These are phyloP conservation scores for Stictocephala bisonia DNA, from an alignment of 2,888 invertebrate genomes.

Conservation along the genomic window DNA sequence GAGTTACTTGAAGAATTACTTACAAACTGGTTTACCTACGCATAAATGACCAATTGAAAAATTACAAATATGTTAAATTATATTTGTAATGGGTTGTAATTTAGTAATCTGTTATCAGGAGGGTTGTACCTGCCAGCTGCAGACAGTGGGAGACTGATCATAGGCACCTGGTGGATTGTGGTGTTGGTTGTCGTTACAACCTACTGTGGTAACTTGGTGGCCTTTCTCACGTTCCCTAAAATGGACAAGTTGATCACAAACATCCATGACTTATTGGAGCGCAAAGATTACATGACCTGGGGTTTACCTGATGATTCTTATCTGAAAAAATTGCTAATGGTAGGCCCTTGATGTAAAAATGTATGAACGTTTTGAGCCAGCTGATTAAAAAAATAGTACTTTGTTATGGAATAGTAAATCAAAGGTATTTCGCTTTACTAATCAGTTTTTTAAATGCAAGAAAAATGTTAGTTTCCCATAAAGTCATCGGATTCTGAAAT, in stretches of 20 bases:
- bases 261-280: constrained; percentile 70
- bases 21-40: too few species aligned
- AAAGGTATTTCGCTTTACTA: too few species aligned
- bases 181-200: constrained; percentile 90
- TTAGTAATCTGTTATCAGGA: constrained; percentile 67
- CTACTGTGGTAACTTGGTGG: constrained; percentile 92
- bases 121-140: constrained; percentile 88
- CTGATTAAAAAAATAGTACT: too few species aligned
- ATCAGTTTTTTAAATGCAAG: too few species aligned
- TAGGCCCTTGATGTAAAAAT: too few species aligned
- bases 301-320: constrained; percentile 81
- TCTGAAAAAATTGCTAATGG: constrained; percentile 74
- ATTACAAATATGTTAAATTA: background rate
- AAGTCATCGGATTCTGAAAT: too few species aligned
- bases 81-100: too few species aligned
- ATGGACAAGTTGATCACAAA: constrained; percentile 78
- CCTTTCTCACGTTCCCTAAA: constrained; percentile 91
- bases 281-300: constrained; percentile 74
- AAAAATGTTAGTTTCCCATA: too few species aligned
- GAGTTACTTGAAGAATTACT: too few species aligned
- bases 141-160: constrained; percentile 85
- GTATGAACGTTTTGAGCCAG: too few species aligned
- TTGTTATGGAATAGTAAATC: too few species aligned
- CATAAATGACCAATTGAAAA: background rate
- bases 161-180: constrained; percentile 93